Base-by-base conservation (phyloP, 2,113 vertebrate genomes). In the Cichladusa arquata region DNA sequence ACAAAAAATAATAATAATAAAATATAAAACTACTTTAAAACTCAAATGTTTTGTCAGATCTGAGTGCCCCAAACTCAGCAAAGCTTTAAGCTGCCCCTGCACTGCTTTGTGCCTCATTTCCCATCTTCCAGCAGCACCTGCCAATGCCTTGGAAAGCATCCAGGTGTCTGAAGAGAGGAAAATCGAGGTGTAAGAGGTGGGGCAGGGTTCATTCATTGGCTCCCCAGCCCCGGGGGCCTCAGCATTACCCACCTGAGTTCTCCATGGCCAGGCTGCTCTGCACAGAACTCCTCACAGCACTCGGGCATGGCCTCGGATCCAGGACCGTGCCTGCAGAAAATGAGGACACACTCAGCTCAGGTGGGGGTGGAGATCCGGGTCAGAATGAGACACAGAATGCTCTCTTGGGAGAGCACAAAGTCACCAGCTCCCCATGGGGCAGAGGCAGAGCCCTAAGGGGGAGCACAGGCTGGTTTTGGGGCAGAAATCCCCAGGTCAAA, bases 191-290 rank as follows among this genome's bases (percentile, higher is more conserved):
- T 6, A 1, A 20, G n/a, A 20, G 23, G 20, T 1, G 3, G 74
- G 1, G 17, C 17, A 29, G n/a, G 56, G 58, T 23, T 42, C 5
- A 5, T 18, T 26, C 2, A 0, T 2, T 3, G 19, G 72, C 22
- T 9, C 9, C 29, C 33, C 2, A 3, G 12, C 31, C 36, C 28
- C 11, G 0, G 2, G 23, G 5, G 14, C 26, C 20, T 77, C 56
- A 14, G 54, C 48, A 28, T 56, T 94, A 82, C 95, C 34, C 87
- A 97, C 96, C 96, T 94, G 94, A 5, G 47, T 51, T 92, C 20
- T 97, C 96, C 96, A 97, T 97, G 95, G 79, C 81, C 0, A 1
- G 50, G 91, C 84, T 2, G 48, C 6, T 40, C 51, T 40, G 54
- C 3, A 0, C 34, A 1, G 74, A 40, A 24, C 78, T 66, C 64